Evolutionary conservation across 2,113 vertebrate species (phyloP).

Genomic region (Aepyceros melampus): DNA sequence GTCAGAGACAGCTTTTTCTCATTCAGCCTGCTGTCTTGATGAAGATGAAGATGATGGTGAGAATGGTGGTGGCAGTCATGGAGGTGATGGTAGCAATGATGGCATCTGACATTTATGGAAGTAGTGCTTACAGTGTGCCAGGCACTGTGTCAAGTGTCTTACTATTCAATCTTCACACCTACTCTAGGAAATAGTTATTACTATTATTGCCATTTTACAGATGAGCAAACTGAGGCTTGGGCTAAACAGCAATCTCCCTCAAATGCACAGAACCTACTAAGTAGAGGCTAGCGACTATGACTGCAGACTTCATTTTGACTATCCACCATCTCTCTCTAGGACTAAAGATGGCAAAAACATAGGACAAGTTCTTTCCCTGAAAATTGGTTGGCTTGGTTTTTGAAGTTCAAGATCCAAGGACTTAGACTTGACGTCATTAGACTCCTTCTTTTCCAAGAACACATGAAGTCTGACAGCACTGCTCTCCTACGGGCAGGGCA

Average conservation of each 20-base stretch:
- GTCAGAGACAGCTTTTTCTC: not conserved
- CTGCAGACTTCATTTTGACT: not conserved
- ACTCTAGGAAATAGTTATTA: not conserved
- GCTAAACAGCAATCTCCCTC: not conserved
- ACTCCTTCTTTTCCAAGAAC: not conserved
- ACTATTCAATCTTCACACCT: not conserved
- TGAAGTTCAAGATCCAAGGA: not conserved
- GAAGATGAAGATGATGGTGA: not conserved
- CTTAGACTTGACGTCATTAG: not conserved
- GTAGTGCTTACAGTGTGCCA: not conserved
- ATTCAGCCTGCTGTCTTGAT: not conserved
- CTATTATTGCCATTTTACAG: not conserved
- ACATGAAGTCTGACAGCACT: not conserved
- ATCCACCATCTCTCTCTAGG: not conserved
- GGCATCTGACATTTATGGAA: not conserved
- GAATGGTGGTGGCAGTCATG: not conserved
- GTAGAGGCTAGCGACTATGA: not conserved
- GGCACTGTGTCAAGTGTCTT: not conserved
- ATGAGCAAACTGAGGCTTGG: not conserved
- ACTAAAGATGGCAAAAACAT: not conserved
- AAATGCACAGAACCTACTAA: not conserved
- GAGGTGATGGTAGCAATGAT: not conserved
- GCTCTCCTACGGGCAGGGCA: not conserved
- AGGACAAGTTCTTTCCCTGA: not conserved
- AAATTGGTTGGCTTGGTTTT: constrained; percentile 7